Evolutionary conservation across 1,140 invertebrate species (phyloP).

Genomic region (Cyclargus thomasi): DNA sequence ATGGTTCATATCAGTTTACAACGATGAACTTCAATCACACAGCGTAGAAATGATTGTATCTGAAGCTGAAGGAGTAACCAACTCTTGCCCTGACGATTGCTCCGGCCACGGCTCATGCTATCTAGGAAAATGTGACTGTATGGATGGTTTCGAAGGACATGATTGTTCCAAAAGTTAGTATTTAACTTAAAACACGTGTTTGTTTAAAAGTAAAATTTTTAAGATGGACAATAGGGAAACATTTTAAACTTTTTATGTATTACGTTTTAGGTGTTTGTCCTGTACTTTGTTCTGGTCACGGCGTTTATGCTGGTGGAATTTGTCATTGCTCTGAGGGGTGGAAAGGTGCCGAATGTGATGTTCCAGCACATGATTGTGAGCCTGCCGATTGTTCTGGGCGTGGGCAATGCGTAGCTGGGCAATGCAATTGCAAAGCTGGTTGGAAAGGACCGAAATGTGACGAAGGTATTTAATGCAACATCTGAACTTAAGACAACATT

Average conservation of each 20-base stretch:
- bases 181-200: not conserved
- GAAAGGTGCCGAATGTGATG: conserved; percentile 97
- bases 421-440: conserved; percentile 91
- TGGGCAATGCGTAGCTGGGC: conserved; percentile 91
- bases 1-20: conserved; percentile 97
- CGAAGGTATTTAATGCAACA: conserved; percentile 72
- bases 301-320: conserved; percentile 94
- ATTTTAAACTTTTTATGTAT: not conserved
- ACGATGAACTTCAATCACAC: conserved; percentile 91
- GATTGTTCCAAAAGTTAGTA: conserved; percentile 93
- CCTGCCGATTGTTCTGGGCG: conserved; percentile 94
- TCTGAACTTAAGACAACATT: not conserved
- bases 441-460: conserved; percentile 92
- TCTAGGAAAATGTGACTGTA: conserved; percentile 95
- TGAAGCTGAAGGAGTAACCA: conserved; percentile 90
- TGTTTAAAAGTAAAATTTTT: not conserved
- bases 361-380: conserved; percentile 93
- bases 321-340: conserved; percentile 98
- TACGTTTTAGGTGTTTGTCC: conserved; percentile 91
- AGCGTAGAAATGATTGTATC: conserved; percentile 87
- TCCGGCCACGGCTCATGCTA: conserved; percentile 95
- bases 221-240: not conserved
- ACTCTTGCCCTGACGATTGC: conserved; percentile 95
- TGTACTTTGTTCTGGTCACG: conserved; percentile 96
- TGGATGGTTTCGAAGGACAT: conserved; percentile 93